These are phyloP conservation scores for Pharmacophagus antenor DNA, from an alignment of 2,888 invertebrate species.

Conservation along the genomic window DNA sequence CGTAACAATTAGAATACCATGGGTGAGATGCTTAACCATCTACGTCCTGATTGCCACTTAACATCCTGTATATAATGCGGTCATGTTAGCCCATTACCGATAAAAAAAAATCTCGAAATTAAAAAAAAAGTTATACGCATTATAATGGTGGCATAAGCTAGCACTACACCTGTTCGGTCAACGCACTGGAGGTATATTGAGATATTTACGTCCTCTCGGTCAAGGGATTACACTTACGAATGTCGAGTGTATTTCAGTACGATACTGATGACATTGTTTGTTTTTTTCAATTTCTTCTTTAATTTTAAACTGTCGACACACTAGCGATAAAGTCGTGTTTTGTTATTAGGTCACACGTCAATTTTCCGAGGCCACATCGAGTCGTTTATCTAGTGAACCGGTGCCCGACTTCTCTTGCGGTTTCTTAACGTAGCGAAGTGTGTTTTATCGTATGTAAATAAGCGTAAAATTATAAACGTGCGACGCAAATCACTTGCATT, in stretches of 20 bases:
- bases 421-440: slow-evolving; percentile 3
- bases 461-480: slow-evolving; percentile 2
- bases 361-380: slow-evolving; percentile 3
- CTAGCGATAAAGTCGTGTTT: not conserved
- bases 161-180: slow-evolving; percentile 24
- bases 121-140: no score
- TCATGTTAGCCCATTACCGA: no score
- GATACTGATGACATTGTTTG: slow-evolving; percentile 4
- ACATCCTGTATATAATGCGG: no score
- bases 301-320: not conserved
- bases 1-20: no score
- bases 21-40: no score
- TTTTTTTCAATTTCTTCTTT: no score
- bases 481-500: not conserved
- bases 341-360: slow-evolving; percentile 26
- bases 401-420: slow-evolving; percentile 22
- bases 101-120: no score
- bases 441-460: slow-evolving; percentile 12
- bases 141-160: not conserved
- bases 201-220: slow-evolving; percentile 35
- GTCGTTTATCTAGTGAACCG: slow-evolving; percentile 20
- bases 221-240: slow-evolving; percentile 30
- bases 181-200: slow-evolving; percentile 21
- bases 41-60: no score
- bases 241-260: slow-evolving; percentile 23